These are phyloP conservation scores for Nothobranchius kuhntae DNA, from an alignment of 2,113 vertebrate species.

Conservation along the genomic window DNA sequence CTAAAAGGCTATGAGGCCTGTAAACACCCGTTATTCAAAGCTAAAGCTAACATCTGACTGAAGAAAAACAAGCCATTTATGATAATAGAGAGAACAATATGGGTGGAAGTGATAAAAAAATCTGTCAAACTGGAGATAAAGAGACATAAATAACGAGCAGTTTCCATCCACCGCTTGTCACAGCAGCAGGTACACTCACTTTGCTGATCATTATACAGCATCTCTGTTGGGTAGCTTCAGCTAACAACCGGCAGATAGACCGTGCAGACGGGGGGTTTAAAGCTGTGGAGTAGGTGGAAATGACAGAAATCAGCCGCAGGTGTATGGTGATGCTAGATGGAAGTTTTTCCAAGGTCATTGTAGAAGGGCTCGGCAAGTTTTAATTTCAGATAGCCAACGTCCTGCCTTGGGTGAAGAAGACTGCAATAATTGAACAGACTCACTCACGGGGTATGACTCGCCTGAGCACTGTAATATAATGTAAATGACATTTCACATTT, in stretches of 20 bases:
- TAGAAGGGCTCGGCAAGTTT: not conserved
- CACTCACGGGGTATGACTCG: not conserved
- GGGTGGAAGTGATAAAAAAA: slow-evolving; percentile 37
- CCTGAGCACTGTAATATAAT: not conserved
- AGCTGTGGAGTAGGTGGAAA: slow-evolving; percentile 8
- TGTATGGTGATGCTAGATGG: slow-evolving; percentile 16
- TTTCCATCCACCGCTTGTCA: slow-evolving; percentile 37
- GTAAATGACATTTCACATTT: not conserved
- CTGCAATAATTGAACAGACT: not conserved
- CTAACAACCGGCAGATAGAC: slow-evolving; percentile 39
- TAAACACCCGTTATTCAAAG: slow-evolving; percentile 41
- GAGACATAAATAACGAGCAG: slow-evolving; percentile 38
- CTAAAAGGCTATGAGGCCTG: slow-evolving; percentile 25
- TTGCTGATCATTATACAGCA: slow-evolving; percentile 40
- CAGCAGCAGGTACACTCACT: slow-evolving; percentile 29
- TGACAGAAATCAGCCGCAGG: slow-evolving; percentile 15
- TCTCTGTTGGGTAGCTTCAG: slow-evolving; percentile 34
- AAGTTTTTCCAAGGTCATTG: slow-evolving; percentile 11
- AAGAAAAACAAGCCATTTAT: slow-evolving; percentile 19
- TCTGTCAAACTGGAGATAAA: slow-evolving; percentile 7
- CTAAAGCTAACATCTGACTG: slow-evolving; percentile 30
- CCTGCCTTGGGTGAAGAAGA: not conserved
- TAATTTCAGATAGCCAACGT: slow-evolving; percentile 2
- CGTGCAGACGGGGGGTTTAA: slow-evolving; percentile 1
- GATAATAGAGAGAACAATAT: slow-evolving; percentile 9